Conservation (phyloP, 2,888 invertebrate genomes). For the Tanypteryx hageni region DNA sequence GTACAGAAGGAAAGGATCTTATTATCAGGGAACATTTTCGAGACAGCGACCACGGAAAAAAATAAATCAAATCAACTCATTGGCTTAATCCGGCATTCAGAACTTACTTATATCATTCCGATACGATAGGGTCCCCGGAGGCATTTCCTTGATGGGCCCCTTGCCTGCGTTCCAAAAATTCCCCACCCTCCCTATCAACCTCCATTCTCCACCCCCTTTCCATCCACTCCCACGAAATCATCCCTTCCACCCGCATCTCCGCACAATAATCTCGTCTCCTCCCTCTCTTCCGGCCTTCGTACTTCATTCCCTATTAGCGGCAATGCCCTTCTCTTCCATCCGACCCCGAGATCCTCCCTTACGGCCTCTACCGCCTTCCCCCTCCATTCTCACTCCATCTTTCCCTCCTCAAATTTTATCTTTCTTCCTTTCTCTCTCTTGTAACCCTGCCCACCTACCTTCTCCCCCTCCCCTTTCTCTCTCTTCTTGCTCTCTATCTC, state of each 20-base stretch:
- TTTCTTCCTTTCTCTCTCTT: background rate
- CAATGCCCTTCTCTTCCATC: background rate
- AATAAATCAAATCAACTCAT: background rate
- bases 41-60: background rate
- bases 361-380: too few species aligned
- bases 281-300: background rate
- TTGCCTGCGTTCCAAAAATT: background rate
- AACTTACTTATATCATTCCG: conserved; percentile 39
- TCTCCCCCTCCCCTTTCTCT: background rate
- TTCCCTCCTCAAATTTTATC: background rate
- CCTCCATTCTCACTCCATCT: background rate
- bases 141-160: background rate
- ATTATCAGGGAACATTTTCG: background rate
- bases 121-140: conserved; percentile 1
- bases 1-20: background rate
- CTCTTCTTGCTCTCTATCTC: background rate
- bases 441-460: background rate
- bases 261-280: background rate
- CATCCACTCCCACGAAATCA: background rate
- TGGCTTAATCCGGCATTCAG: conserved; percentile 40
- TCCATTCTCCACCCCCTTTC: background rate
- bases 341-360: background rate
- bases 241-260: background rate
- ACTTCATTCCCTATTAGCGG: background rate
- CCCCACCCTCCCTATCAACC: background rate